Base-by-base conservation (phyloP, 2,113 vertebrate genomes). In the Salvelinus fontinalis region DNA sequence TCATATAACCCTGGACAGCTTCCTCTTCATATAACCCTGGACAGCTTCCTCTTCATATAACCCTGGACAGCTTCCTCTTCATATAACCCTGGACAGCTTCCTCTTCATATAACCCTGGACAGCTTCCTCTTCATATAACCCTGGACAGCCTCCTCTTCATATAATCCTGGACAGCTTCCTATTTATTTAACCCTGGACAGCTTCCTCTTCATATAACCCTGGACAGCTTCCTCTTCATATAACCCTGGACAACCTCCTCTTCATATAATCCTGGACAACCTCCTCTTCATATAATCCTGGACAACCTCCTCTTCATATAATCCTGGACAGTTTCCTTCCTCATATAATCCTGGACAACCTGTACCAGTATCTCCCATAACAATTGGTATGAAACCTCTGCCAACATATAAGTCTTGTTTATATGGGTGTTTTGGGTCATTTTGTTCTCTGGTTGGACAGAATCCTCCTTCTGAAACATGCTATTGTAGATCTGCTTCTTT, bases 251-350 rank as follows among this genome's bases (percentile, higher is more conserved):
- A 31, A 77, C 84, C 79, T 94, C 93, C 4, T 31, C 29, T 54
- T 90, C 92, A 77, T 95, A 92, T 71, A 22, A 89, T 80, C 11
- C 89, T 91, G 77, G 94, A 94, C 87, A 94, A 90, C 83, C 92
- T 94, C 78, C 82, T 94, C 76, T 95, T 95, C 84, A 93, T 94
- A 86, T 95, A 75, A 85, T 75, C 66, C 72, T 39, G 31, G 13
- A 5, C 29, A 31, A 0, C 78, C 82, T 94, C 76, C 29, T 31
- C 29, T 95, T 95, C 84, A 93, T 95, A 86, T 95, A 75, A 85
- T 77, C 66, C 70, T 44, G 31, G 13, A 94, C 87, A 94, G 90
- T 82, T 92, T 94, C 78, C 83, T 94, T 94, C 75, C 95, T 95
- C 83, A 93, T 95, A 85, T 95, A 75, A 84, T 75, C 66, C 72